Conservation (phyloP, 2,888 invertebrate species). For the Philereme vetulata region DNA sequence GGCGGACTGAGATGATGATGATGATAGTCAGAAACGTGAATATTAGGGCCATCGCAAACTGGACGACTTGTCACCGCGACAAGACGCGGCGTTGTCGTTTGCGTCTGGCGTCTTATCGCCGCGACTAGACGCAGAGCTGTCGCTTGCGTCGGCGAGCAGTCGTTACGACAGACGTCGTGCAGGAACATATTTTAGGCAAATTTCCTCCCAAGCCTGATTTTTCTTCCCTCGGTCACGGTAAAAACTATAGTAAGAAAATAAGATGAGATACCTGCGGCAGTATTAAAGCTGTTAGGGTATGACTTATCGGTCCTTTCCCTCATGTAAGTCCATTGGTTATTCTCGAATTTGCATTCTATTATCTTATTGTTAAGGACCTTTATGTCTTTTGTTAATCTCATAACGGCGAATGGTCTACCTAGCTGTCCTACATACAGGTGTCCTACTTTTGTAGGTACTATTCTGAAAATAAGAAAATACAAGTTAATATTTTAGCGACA, state of each 20-base stretch:
- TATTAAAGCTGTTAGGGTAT: slow-evolving; percentile 94
- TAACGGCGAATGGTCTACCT: slow-evolving; percentile 86
- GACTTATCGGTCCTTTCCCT: slow-evolving; percentile 98
- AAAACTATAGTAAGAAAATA: not conserved
- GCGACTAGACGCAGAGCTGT: no score
- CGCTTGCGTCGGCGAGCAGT: no score
- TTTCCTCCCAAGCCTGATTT: no score
- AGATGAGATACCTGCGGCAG: slow-evolving; percentile 87
- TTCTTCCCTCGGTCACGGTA: no score
- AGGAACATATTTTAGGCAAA: no score
- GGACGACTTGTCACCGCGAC: no score
- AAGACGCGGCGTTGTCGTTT: no score
- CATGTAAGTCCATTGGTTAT: slow-evolving; percentile 95
- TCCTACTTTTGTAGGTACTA: slow-evolving; percentile 87
- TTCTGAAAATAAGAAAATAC: slow-evolving; percentile 70
- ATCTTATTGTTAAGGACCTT: slow-evolving; percentile 95
- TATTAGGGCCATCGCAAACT: no score
- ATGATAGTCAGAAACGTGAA: no score
- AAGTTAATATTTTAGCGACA: not conserved
- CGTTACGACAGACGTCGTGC: no score
- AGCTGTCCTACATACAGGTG: slow-evolving; percentile 91
- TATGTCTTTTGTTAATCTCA: slow-evolving; percentile 91
- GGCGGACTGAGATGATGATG: no score
- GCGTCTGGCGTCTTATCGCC: no score
- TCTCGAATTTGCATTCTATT: slow-evolving; percentile 95